Base-by-base conservation (phyloP, 23 tunicate species). In the Trididemnum clinides region DNA sequence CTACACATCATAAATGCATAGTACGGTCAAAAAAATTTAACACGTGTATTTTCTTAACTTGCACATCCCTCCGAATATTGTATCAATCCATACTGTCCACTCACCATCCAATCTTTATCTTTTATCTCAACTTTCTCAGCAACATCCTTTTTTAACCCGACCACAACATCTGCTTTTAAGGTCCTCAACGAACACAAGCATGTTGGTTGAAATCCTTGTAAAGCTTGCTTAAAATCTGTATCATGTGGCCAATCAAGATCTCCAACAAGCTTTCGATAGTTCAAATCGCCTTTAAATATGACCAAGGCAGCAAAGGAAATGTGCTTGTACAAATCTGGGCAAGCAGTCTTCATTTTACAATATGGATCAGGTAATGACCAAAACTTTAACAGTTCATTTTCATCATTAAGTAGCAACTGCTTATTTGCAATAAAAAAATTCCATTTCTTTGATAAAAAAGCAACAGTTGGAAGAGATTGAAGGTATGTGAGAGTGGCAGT, bases 71-170 rank as follows among this genome's bases (percentile, higher is more conserved):
- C n/a, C n/a, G n/a, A n/a, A n/a, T n/a, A 73, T 73, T 73, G 80
- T 1, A 94, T 77, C 62, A 89, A 85, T 20, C 95, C 98, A 76
- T 89, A 94, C 57, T 94, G 82, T n/a, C 98, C 98, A 57, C 88
- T 80, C 10, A 94, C 98, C 98, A 94, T 94, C 98, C 98, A 94
- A 58, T 89, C 75, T n/a, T 64, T 51, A 59, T 89, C 90, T 32
- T 73, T 36, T 0, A 50, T 54, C 23, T 44, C 84, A 6, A 65
- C 77, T 2, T 25, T 31, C 19, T 71, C 70, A 1, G 88, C 98
- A 50, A 64, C 50, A 20, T 88, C 98, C 12, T 65, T 28, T 36
- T 78, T 7, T 22, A 94, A 59, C 0, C 98, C 98, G 6, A 94
- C 98, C 2, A 94, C 90, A 2, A 94, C 94, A 62, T 89, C 81